Evolutionary conservation across 2,888 invertebrate species (phyloP).

Genomic region (Caenorhabditis doughertyi): DNA sequence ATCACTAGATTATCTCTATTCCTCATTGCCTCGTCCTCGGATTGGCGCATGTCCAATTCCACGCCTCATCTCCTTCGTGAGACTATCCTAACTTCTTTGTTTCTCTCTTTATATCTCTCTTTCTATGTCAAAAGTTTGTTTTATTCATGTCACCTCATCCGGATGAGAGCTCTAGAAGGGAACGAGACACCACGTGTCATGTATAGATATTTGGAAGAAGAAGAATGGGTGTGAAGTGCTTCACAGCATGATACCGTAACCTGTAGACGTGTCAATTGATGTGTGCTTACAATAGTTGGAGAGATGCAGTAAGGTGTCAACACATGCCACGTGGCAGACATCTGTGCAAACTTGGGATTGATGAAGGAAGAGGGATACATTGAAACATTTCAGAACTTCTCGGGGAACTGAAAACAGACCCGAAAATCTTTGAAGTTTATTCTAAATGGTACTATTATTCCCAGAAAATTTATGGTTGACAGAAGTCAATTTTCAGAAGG

Average conservation of each 20-base stretch:
- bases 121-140: constrained; percentile 28
- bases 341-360: constrained; percentile 7
- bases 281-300: neutral
- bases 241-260: constrained; percentile 54
- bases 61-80: constrained; percentile 55
- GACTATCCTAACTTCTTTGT: constrained; percentile 37
- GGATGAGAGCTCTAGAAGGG: constrained; percentile 15
- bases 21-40: constrained; percentile 32
- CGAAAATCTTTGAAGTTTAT: no score
- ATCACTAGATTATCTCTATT: constrained; percentile 50
- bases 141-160: constrained; percentile 53
- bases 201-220: constrained; percentile 6
- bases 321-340: constrained; percentile 29
- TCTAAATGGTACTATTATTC: no score
- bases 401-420: neutral
- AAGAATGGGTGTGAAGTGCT: constrained; percentile 27
- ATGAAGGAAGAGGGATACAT: neutral
- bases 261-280: constrained; percentile 47
- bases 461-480: neutral
- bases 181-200: constrained; percentile 26
- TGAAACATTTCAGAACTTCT: no score
- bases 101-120: constrained; percentile 9
- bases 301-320: neutral
- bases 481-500: neutral
- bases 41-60: constrained; percentile 58